Base-by-base conservation (phyloP, 2,888 invertebrate species). In the Melolontha melolontha region DNA sequence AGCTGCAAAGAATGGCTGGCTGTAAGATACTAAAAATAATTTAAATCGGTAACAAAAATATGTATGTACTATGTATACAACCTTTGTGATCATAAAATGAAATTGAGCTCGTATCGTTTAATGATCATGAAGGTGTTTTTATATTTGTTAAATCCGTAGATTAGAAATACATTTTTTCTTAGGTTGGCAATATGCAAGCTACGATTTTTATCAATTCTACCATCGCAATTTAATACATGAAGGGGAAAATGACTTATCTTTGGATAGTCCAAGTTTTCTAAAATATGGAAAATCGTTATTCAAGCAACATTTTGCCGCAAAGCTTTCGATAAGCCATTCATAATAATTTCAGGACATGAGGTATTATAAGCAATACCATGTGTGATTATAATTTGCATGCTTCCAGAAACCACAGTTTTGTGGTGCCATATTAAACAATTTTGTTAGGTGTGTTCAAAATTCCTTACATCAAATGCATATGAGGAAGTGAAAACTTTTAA, bases 11-110 rank as follows among this genome's bases (percentile, higher is more conserved):
- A 57, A n/a, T 41, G 57, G 12, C 22, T 41, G 57, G 12, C 22
- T n/a, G 42, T 27, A 27, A 42, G 54, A 14, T 12, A 12, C 39
- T n/a, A 11, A 34, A 34, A 34, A 54, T 54, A 1, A 17, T 14
- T 22, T 54, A 14, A 54, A 17, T 17, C 27, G 59, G 59, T 62
- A 62, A 62, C 34, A 62, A 47, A 47, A 34, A 47, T 42, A 62
- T 44, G 17, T 27, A 42, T 44, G 29, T 62, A 34, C 34, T 47
- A n/a, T n/a, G n/a, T 62, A 16, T 5, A 16, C 27, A 34, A 11
- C 29, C 44, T 57, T 57, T n/a, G n/a, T 62, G 59, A 62, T 62
- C 42, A 44, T 62, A 34, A 62, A 47, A 62, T 62, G 59, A 41
- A 14, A 62, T 14, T 62, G 17, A 62, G 57, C 57, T 6, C 29